Evolutionary conservation across 2,797 vertebrate genomes (phyloP), one percentile per base, ranked within the genome.

Genomic region (Coluber constrictor): DNA sequence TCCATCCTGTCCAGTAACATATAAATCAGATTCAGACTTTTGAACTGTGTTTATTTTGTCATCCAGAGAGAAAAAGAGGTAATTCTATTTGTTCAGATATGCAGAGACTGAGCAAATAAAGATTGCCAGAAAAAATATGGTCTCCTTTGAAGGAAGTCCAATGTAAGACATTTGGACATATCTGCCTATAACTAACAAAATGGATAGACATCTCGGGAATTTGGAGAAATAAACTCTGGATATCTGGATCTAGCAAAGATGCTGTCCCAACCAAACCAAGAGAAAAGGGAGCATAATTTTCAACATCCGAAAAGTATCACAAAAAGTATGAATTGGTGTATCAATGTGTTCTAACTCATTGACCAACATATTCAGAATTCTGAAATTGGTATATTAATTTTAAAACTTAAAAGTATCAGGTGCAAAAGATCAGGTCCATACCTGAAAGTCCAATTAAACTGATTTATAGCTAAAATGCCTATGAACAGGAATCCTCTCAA

Each of bases 61-160:
- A n/a, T 47, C 74, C 92, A 54, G 13, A 9, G 47, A 59, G 47
- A 59, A 25, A 83, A 59, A 91, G 83, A 93, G 55, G 94, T 93
- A 94, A 94, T 95, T 91, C 23, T 57, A 55, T 92, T 94, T 90
- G 95, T 95, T 96, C 93, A 94, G 93, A 93, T 79, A 57, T 88
- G 87, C 13, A 92, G 89, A 87, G 37, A 74, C 57, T 0, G 60
- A 57, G 66, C 60, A 90, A 27, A 94, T 59, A 94, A 90, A 90
- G 94, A 87, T 25, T 0, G 18, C 79, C 91, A 95, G 94, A 74
- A 95, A 83, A 93, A 94, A 96, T 86, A 70, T 54, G 10, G 93
- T 43, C 87, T 93, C 66, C 95, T 95, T 95, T 95, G 96, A 94
- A 92, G 95, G 96, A 93, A 47, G 3, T 2, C 47, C 4, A 59